Conservation (phyloP, 2,797 vertebrate genomes). For the Thamnophis elegans region DNA sequence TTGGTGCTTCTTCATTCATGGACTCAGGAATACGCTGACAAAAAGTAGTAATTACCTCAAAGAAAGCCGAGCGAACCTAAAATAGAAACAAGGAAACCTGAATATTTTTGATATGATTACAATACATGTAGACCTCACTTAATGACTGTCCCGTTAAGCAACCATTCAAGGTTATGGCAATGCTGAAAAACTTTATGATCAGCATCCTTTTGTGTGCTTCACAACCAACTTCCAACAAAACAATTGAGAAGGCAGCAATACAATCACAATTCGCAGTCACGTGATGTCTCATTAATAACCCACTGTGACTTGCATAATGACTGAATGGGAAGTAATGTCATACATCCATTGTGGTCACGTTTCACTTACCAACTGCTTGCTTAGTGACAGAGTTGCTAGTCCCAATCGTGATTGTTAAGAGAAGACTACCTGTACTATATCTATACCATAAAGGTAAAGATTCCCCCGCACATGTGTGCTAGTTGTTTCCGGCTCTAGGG, state of each 20-base stretch:
- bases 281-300: not conserved
- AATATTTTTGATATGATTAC: constrained; percentile 1
- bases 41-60: constrained; percentile 85
- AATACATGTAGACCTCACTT: not conserved
- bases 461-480: too few relatives aligned
- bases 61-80: constrained; percentile 92
- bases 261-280: not conserved
- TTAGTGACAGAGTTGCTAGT: not conserved
- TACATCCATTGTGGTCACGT: not conserved
- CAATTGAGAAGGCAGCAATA: not conserved
- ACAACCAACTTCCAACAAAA: not conserved
- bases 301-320: not conserved
- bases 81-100: constrained; percentile 19
- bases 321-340: not conserved
- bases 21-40: constrained; percentile 82
- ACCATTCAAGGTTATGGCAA: not conserved
- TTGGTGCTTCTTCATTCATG: constrained; percentile 81
- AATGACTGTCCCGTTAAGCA: not conserved
- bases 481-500: too few relatives aligned
- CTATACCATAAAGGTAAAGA: not conserved
- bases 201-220: not conserved
- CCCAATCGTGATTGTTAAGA: not conserved
- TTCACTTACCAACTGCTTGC: not conserved
- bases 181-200: not conserved
- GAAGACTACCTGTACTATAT: not conserved